Conservation (phyloP, 2,888 invertebrate species). For the Temnothorax ravouxi region DNA sequence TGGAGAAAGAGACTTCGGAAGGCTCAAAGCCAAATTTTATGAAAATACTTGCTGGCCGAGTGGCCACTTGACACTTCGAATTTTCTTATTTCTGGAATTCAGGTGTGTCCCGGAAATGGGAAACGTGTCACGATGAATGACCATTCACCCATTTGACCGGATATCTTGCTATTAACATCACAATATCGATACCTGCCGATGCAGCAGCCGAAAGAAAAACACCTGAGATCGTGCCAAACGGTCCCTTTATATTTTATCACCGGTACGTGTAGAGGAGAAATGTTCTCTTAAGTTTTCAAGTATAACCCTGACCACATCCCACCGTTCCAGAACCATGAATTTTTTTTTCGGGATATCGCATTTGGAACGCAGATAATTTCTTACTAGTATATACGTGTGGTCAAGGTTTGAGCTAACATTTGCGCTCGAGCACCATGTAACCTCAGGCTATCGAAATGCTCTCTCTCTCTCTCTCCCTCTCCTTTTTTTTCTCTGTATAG, state of each 20-base stretch:
- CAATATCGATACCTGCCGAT: conserved; percentile 82
- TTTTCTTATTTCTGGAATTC: conserved; percentile 47
- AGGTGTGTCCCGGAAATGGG: conserved; percentile 68
- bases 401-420: neutral
- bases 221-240: conserved; percentile 58
- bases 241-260: conserved; percentile 73
- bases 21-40: neutral
- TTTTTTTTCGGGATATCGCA: neutral
- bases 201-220: conserved; percentile 39
- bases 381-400: neutral
- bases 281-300: conserved; percentile 47
- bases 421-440: neutral
- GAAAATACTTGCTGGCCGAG: conserved; percentile 12
- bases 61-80: conserved; percentile 38
- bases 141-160: conserved; percentile 80
- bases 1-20: neutral
- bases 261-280: conserved; percentile 75
- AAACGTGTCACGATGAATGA: conserved; percentile 84
- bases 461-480: neutral
- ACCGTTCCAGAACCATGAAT: neutral
- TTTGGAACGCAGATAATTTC: neutral
- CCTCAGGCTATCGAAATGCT: neutral
- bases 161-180: conserved; percentile 83
- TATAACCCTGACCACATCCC: neutral
- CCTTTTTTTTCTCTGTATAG: neutral